phyloP scores from a whole-genome alignment of 2,888 invertebrate genomes.

The Neoascia interrupta region DNA sequence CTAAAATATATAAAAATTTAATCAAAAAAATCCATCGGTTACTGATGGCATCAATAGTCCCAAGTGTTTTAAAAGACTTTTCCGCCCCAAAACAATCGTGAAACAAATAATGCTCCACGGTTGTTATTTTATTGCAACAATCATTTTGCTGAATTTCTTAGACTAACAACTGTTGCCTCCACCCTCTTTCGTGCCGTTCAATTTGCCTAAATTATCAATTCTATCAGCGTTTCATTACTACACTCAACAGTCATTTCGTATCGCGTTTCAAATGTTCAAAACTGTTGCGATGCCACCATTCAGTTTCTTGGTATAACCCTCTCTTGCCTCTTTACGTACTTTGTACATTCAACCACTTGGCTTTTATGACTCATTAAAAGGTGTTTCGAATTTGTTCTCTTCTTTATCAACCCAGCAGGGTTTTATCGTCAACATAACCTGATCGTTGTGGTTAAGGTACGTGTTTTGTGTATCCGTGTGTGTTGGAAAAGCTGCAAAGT shows the following conservation, averaged over 20 bases:
- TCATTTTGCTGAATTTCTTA: no score
- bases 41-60: no score
- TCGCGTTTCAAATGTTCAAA: not conserved
- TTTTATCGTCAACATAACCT: conserved; percentile 32
- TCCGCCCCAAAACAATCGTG: no score
- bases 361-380: conserved; percentile 62
- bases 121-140: no score
- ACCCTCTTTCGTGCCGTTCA: conserved; percentile 1
- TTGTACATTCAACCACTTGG: conserved; percentile 20
- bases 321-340: not conserved
- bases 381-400: conserved; percentile 58
- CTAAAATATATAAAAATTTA: no score
- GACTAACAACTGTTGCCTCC: not conserved
- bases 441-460: not conserved
- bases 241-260: not conserved
- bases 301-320: conserved; percentile 7
- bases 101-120: no score
- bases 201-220: conserved; percentile 27
- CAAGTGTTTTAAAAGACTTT: no score
- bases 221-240: conserved; percentile 18
- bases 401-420: conserved; percentile 11
- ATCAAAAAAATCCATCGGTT: no score
- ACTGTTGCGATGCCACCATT: conserved; percentile 12
- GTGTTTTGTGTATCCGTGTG: not conserved
- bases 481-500: conserved; percentile 7